Base-by-base conservation (phyloP, 2,797 vertebrate species). In the Spinibarbus caldwelli region DNA sequence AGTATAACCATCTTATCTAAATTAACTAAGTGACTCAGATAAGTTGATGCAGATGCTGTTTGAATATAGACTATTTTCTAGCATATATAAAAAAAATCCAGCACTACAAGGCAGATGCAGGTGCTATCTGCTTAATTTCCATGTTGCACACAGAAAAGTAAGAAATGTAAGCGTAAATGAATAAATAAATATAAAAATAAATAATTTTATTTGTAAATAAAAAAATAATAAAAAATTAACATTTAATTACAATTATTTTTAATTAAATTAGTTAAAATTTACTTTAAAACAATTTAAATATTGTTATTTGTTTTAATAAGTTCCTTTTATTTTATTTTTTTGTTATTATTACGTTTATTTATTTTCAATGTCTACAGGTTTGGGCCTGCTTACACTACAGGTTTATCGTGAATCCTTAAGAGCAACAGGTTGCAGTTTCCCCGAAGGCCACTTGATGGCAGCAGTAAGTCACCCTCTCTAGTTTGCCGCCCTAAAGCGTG, bases 381-480 rank as follows among this genome's bases (percentile, higher is more conserved):
- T 77, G 21, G 52, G 52, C 52, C 52, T 59, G 7, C 54, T n/a
- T 1, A 23, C 14, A 36, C 31, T 62, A 6, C 41, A 14, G 54
- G 23, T 45, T 36, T n/a, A 26, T 62, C 31, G 12, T 75, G 59
- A 67, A 26, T 14, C 6, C 0, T 45, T n/a, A 38, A 38, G 57
- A 80, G 78, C 85, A 88, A 86, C 81, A 88, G 86, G 86, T 88
- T 45, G 47, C 85, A 84, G 68, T 79, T 87, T 80, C 85, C n/a
- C 36, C 34, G 29, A 83, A 82, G 87, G 67, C 89, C 88, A 88
- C 89, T 88, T 86, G 87, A 86, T 88, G 89, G 87, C 86, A 88
- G 81, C 79, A 90, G 84, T 81, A 87, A 86, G 84, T 88, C 79
- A 77, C 67, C 21, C 38, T 81, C 72, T 86, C 84, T 78, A 54